Evolutionary conservation across 2,797 vertebrate genomes (phyloP), one percentile per base, ranked within the genome.

Genomic region (Arctocebus calabarensis): DNA sequence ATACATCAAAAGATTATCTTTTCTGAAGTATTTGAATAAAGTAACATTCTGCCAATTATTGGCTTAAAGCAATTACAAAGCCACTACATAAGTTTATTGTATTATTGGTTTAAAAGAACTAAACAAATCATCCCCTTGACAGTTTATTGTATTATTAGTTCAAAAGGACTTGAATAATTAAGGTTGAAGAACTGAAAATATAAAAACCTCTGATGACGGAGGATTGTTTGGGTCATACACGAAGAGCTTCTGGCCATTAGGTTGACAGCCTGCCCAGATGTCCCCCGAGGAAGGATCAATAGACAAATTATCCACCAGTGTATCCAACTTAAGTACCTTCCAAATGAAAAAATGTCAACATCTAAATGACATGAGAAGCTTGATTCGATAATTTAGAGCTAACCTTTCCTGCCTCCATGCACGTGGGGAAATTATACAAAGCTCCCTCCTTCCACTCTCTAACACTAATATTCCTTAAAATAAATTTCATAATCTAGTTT

Each of bases 201-300:
- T 88, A 94, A 93, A 92, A 88, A 98, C 97, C 99, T 99, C 99
- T 93, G 99, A 99, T 27, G 98, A 99, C 27, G 99, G 98, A 37
- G 97, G 98, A 89, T 99, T 97, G 43, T 98, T 97, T 8, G 98
- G 98, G 96, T 99, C 98, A 1, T 97, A 95, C 73, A 94, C 14
- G 0, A 99, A 27, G 7, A 98, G 0, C 93, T 99, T 99, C 98
- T 98, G 98, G 48, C 52, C 98, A 23, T 99, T 98, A 19, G 99
- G 99, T 96, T 99, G 99, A 97, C 99, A 99, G 68, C 99, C 99
- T 48, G 96, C 57, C 99, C 99, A 99, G 97, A 99, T 96, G 92
- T 99, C 99, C 40, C 99, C 99, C 7, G 98, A 99, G 85, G 97
- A 97, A 89, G 98, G 98, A 55, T 99, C 99, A 19, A 99, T 92